These are phyloP conservation scores for Bombus cullumanus DNA, from an alignment of 1,140 invertebrate genomes.

Conservation along the genomic window DNA sequence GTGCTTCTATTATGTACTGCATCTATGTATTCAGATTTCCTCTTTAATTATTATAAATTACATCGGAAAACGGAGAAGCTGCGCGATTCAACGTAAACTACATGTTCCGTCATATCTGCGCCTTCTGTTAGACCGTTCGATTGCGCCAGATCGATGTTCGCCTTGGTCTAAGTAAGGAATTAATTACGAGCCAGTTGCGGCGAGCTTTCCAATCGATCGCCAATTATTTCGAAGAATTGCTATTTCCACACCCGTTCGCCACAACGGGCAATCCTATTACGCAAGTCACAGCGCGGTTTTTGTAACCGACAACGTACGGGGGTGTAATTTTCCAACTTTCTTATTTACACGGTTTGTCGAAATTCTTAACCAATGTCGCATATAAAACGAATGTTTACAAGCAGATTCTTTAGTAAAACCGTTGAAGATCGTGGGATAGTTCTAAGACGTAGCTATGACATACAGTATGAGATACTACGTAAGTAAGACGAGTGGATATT, in stretches of 20 bases:
- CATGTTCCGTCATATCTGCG: not conserved
- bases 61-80: not conserved
- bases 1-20: not conserved
- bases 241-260: conserved; percentile 65
- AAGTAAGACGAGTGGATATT: not conserved
- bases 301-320: conserved; percentile 51
- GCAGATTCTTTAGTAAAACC: conserved; percentile 58
- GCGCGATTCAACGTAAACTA: not conserved
- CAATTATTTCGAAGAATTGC: conserved; percentile 58
- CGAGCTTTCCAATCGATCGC: conserved; percentile 32
- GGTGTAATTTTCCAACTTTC: conserved; percentile 58
- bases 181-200: conserved; percentile 15
- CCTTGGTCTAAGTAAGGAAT: conserved; percentile 19
- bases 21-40: not conserved
- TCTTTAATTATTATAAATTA: not conserved
- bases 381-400: conserved; percentile 70
- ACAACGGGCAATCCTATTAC: conserved; percentile 50
- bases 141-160: conserved; percentile 17
- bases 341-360: conserved; percentile 66
- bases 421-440: conserved; percentile 3
- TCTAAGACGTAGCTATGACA: conserved; percentile 12
- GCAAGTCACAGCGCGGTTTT: conserved; percentile 68
- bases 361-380: conserved; percentile 41
- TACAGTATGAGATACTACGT: conserved; percentile 44
- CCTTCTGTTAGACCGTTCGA: conserved; percentile 5